A percentile compares a stretch with the other conserved stretches of the same genome.
phyloP scores from a whole-genome alignment of 2,113 vertebrate species.

The Pomatorhinus ruficollis region DNA sequence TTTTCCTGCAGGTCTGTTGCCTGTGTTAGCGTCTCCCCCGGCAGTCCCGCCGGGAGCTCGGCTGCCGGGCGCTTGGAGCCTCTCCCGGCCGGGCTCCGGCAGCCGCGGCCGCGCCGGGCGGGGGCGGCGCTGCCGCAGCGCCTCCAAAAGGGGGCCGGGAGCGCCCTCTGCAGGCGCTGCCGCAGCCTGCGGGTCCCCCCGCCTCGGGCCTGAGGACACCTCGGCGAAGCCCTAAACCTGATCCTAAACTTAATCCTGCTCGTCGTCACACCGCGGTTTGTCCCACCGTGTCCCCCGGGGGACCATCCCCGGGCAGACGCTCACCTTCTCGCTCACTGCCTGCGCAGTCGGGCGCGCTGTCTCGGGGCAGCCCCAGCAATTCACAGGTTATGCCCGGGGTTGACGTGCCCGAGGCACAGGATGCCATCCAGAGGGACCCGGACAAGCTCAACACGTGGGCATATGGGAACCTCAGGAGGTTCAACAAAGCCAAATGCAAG shows the following conservation, averaged over 20 bases:
- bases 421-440: not conserved
- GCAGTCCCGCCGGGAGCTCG: accelerated
- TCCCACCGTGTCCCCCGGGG: accelerated
- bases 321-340: accelerated
- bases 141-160: not conserved
- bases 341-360: accelerated
- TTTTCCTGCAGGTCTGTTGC: not conserved
- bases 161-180: conserved; percentile 69
- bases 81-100: too few relatives aligned
- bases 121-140: not conserved
- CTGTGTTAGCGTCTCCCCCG: accelerated
- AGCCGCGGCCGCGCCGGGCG: not conserved
- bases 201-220: accelerated
- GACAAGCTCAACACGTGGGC: not conserved
- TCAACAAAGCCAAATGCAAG: not conserved
- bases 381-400: accelerated
- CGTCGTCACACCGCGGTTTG: accelerated
- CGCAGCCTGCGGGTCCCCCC: not conserved
- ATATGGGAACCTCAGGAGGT: accelerated
- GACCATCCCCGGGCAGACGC: not conserved
- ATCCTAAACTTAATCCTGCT: accelerated
- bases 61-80: too few relatives aligned
- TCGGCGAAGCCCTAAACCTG: not conserved
- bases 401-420: not conserved
- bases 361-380: not conserved